These are phyloP conservation scores for Brienomyrus longianalis DNA, from an alignment of 2,113 vertebrate species.

Conservation along the genomic window DNA sequence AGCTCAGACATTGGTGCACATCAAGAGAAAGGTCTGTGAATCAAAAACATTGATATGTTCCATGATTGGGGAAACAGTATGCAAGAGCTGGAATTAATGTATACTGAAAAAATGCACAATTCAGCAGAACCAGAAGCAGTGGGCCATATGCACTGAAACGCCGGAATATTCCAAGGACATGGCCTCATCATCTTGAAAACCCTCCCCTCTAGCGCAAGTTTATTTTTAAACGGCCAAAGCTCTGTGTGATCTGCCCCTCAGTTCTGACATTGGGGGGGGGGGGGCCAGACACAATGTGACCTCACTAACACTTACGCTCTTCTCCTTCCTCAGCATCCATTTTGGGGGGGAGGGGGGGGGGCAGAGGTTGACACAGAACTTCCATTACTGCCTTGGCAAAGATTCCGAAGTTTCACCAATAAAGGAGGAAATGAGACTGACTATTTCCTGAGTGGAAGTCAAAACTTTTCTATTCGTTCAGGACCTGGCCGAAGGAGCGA, in stretches of 20 bases:
- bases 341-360: conserved; percentile 28
- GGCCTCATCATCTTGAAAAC: background rate
- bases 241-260: background rate
- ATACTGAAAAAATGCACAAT: background rate
- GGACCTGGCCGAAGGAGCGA: conserved; percentile 28
- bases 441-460: conserved; percentile 56
- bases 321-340: conserved; percentile 38
- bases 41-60: background rate
- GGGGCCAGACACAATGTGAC: background rate
- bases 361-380: conserved; percentile 41
- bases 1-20: background rate
- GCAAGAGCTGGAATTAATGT: background rate
- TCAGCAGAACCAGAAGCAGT: background rate
- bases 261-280: background rate
- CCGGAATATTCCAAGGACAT: background rate
- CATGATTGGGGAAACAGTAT: background rate
- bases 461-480: conserved; percentile 35
- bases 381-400: conserved; percentile 46
- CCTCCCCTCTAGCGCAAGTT: background rate
- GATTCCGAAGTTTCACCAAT: conserved; percentile 31
- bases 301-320: conserved; percentile 20
- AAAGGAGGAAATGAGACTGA: conserved; percentile 47
- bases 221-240: background rate
- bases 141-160: background rate
- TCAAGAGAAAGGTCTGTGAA: background rate